Base-by-base conservation (phyloP, 2,888 invertebrate genomes). In the Celastrina argiolus region DNA sequence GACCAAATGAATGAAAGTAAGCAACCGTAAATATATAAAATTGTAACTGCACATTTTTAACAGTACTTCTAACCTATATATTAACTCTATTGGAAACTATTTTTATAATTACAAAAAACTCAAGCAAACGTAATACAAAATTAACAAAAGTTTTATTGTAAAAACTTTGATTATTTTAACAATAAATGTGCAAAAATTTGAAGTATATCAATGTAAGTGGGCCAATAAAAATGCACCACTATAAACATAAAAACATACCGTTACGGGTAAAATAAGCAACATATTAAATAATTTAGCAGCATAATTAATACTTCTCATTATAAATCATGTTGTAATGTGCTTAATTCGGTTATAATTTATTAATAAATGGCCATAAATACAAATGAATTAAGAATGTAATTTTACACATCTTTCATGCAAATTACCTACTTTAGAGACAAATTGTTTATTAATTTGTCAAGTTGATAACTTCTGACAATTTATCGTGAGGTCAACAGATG, bases 41-140 rank as follows among this genome's bases (percentile, higher is more conserved):
- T 59, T 51, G 34, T 39, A 61, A 61, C 61, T 36, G 61, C 39
- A 39, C 8, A 39, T 22, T 22, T 36, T 61, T 18, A 14, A 61
- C 61, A 61, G 36, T 39, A 61, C 34, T 26, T 18, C 34, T 22
- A 39, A 39, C 61, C 61, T 39, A 61, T 22, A 36, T 61, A 61
- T 39, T 61, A 39, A 61, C 61, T 61, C 61, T 61, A 61, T 61
- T 39, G 36, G 39, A 61, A 59, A 36, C 34, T 18, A 61, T 22
- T 61, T 18, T 22, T 36, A 39, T 14, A 36, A 18, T 36, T 12
- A 36, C 22, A 39, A 59, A 45, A 45, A 26, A 26, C 4, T 12
- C 14, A 51, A 26, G 5, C 12, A 7, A 51, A 51, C 18, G 10
- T 4, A 51, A 26, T 12, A 51, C 18, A 51, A 51, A 51, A 51